Percentiles rank a stretch among this genome's conserved stretches.
Evolutionary conservation across 2,113 vertebrate genomes (phyloP).

Genomic region (Proteles cristata): DNA sequence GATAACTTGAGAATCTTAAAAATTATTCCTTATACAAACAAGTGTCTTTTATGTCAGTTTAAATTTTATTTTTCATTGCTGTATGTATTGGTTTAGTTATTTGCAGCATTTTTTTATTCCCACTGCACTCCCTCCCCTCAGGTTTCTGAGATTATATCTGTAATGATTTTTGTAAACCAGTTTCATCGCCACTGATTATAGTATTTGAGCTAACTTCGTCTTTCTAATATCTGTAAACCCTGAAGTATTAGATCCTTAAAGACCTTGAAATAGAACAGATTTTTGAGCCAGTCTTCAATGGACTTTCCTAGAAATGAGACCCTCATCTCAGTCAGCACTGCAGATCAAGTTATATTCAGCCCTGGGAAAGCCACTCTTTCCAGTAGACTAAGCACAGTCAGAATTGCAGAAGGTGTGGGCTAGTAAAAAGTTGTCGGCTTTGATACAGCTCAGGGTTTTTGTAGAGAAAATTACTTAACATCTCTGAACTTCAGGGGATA

Average conservation of each 20-base stretch:
- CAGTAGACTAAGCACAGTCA: neutral
- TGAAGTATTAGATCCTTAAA: neutral
- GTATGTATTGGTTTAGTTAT: conserved; percentile 9
- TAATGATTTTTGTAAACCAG: neutral
- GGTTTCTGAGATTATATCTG: conserved; percentile 12
- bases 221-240: conserved; percentile 15
- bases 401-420: neutral
- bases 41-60: neutral
- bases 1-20: neutral
- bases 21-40: neutral
- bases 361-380: neutral
- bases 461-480: neutral
- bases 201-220: neutral
- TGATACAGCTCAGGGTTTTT: neutral
- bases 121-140: neutral
- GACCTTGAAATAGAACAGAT: neutral
- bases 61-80: conserved; percentile 1
- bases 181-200: neutral
- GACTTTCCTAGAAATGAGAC: conserved; percentile 1
- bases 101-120: neutral
- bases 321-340: neutral
- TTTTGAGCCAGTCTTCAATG: neutral
- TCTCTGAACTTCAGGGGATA: neutral
- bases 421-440: neutral
- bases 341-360: neutral